phyloP scores from a whole-genome alignment of 2,797 vertebrate genomes.

The Cryptoprocta ferox region DNA sequence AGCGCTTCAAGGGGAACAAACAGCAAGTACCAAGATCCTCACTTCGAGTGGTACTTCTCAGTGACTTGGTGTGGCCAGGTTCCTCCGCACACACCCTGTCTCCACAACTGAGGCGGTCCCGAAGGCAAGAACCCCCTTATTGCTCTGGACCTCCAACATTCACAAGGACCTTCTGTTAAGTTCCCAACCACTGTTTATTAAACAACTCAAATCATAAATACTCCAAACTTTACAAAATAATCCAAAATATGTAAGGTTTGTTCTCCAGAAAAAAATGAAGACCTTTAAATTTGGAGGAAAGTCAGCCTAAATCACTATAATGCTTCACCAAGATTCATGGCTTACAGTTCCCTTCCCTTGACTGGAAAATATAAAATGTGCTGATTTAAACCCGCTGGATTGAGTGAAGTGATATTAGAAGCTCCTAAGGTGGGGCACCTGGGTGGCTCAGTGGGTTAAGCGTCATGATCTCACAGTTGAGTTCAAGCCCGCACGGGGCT shows the following conservation, averaged over 20 bases:
- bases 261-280: conserved; percentile 10
- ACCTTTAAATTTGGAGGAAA: neutral
- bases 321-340: neutral
- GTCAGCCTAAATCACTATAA: neutral
- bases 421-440: neutral
- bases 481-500: too few species aligned
- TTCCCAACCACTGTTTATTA: neutral
- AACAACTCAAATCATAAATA: neutral
- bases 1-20: neutral
- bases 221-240: neutral
- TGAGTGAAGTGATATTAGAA: neutral
- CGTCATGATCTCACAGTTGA: too few species aligned
- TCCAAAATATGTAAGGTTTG: neutral
- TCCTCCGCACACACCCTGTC: neutral
- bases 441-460: too few species aligned
- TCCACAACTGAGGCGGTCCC: neutral
- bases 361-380: neutral
- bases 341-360: neutral
- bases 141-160: neutral
- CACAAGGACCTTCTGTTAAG: neutral
- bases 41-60: neutral
- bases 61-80: neutral
- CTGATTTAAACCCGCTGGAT: neutral
- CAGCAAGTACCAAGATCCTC: neutral
- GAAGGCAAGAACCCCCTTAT: neutral